phyloP scores from a whole-genome alignment of 2,797 vertebrate species.

The Orestias chungarensis region DNA sequence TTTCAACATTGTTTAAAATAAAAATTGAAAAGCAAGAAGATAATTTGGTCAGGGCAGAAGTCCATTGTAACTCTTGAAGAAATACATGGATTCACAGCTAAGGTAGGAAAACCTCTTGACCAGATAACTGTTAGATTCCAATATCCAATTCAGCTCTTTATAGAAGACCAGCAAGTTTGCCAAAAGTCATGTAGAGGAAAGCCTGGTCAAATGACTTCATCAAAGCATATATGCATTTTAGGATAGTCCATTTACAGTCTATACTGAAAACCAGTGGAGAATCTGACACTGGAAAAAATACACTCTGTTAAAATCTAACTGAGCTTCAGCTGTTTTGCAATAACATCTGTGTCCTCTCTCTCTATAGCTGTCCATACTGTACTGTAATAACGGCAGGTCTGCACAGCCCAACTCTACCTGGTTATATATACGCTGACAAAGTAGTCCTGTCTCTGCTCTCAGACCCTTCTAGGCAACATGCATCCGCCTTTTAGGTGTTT shows the following conservation, averaged over 20 bases:
- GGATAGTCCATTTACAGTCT: not conserved
- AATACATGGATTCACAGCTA: not conserved
- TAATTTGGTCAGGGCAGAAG: too few relatives aligned
- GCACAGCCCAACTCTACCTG: too few relatives aligned
- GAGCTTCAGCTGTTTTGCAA: not conserved
- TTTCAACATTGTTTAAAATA: not conserved
- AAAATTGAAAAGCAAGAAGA: not conserved
- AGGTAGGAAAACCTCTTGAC: not conserved
- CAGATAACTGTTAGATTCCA: not conserved
- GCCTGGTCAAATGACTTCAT: not conserved
- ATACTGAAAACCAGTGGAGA: not conserved
- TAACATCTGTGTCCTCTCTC: too few relatives aligned
- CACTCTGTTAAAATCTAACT: not conserved
- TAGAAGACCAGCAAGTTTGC: not conserved
- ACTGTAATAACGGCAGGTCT: too few relatives aligned
- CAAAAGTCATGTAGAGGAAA: not conserved
- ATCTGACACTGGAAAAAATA: not conserved
- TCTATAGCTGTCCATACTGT: too few relatives aligned
- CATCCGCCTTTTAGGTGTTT: too few relatives aligned
- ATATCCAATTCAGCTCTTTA: not conserved
- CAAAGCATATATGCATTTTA: not conserved
- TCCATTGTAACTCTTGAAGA: too few relatives aligned
- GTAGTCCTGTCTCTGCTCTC: too few relatives aligned
- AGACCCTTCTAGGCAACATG: too few relatives aligned
- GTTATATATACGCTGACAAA: too few relatives aligned